phyloP scores from a whole-genome alignment of 2,888 invertebrate genomes.

The Silvanus unidentatus region DNA sequence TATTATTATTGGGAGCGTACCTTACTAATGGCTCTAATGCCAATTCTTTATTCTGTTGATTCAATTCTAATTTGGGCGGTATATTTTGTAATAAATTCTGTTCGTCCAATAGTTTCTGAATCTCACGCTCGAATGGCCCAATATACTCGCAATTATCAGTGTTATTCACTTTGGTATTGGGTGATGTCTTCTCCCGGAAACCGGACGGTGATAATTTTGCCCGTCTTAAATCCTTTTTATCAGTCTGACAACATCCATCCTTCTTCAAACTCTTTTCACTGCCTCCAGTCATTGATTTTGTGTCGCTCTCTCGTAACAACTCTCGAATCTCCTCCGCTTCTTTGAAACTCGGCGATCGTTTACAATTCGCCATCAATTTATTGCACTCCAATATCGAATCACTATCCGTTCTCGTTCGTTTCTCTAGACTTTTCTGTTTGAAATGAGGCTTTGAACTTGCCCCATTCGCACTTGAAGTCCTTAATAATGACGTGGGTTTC shows the following conservation, averaged over 20 bases:
- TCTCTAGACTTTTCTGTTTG: constrained; percentile 40
- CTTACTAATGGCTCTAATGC: constrained; percentile 46
- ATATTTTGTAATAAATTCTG: constrained; percentile 59
- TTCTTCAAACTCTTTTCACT: constrained; percentile 55
- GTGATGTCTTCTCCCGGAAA: constrained; percentile 45
- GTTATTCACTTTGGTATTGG: constrained; percentile 50
- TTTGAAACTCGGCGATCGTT: constrained; percentile 46
- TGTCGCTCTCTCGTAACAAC: constrained; percentile 39
- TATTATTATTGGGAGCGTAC: constrained; percentile 53
- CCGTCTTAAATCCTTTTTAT: constrained; percentile 55
- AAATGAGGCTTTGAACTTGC: constrained; percentile 15
- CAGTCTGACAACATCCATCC: constrained; percentile 62
- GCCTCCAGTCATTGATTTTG: constrained; percentile 48
- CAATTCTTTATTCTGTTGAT: constrained; percentile 58
- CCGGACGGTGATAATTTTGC: constrained; percentile 53
- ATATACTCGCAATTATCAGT: constrained; percentile 51
- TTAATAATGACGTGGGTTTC: constrained; percentile 34
- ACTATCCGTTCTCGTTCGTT: constrained; percentile 39
- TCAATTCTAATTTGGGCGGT: constrained; percentile 56
- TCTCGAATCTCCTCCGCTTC: constrained; percentile 45
- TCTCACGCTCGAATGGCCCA: constrained; percentile 69
- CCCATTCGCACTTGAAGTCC: constrained; percentile 38
- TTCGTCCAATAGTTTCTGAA: constrained; percentile 71
- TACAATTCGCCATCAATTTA: constrained; percentile 41
- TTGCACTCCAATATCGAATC: constrained; percentile 45